Evolutionary conservation across 2,888 invertebrate genomes (phyloP).

Genomic region (Horisme vitalbata): DNA sequence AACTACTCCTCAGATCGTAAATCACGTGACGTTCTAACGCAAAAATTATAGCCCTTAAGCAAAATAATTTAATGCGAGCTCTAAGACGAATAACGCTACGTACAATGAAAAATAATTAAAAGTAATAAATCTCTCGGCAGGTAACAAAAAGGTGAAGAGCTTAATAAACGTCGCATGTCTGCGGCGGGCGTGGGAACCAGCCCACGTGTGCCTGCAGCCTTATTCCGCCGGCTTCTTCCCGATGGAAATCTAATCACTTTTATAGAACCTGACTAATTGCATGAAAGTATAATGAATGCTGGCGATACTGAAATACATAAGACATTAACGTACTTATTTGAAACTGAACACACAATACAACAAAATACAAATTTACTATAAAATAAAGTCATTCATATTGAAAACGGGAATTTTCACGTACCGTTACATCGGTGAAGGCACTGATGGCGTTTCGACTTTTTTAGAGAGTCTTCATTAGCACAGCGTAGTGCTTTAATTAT

Average conservation of each 20-base stretch:
- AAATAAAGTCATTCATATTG: too few relatives aligned
- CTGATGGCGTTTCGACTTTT: too few relatives aligned
- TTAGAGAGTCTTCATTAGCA: too few relatives aligned
- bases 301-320: too few relatives aligned
- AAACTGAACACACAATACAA: too few relatives aligned
- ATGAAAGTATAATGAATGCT: too few relatives aligned
- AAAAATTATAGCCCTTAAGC: conserved; percentile 65
- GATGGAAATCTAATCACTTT: conserved; percentile 34
- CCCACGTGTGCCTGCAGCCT: conserved; percentile 46
- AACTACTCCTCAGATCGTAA: conserved; percentile 42
- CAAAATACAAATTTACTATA: too few relatives aligned
- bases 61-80: conserved; percentile 71
- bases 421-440: too few relatives aligned
- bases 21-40: conserved; percentile 45
- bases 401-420: too few relatives aligned
- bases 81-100: conserved; percentile 68
- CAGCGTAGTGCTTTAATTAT: too few relatives aligned
- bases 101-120: conserved; percentile 82
- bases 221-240: conserved; percentile 39
- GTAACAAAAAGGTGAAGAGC: conserved; percentile 80
- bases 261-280: conserved; percentile 17
- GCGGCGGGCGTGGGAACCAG: conserved; percentile 67
- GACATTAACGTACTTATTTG: too few relatives aligned
- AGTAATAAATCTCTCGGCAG: conserved; percentile 82
- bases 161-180: conserved; percentile 80